Conservation (phyloP, 2,113 vertebrate genomes). For the Microcebus griseorufus region DNA sequence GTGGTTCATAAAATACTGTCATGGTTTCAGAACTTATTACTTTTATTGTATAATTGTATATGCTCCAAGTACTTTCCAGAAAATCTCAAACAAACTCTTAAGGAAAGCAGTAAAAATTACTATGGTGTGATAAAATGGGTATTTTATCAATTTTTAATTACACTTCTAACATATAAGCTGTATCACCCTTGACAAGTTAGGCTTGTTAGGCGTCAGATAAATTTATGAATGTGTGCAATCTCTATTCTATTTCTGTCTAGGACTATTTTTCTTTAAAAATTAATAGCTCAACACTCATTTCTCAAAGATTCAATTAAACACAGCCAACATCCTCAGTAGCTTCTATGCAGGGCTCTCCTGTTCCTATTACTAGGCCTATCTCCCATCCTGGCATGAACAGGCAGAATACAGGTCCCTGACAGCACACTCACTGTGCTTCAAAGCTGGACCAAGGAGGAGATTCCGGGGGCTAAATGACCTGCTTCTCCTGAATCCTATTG, state of each 20-base stretch:
- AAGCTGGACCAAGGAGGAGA: not conserved
- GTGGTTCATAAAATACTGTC: not conserved
- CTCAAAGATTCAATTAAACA: not conserved
- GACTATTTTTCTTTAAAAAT: not conserved
- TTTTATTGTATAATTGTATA: slow-evolving; percentile 9
- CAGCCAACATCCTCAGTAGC: not conserved
- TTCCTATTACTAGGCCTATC: not conserved
- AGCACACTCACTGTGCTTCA: not conserved
- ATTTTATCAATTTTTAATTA: slow-evolving; percentile 34
- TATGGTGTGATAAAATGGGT: not conserved
- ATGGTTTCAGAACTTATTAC: not conserved
- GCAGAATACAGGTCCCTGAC: not conserved
- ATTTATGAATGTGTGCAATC: not conserved
- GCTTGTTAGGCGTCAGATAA: slow-evolving; percentile 23
- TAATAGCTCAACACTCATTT: not conserved
- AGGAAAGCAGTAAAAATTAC: slow-evolving; percentile 18
- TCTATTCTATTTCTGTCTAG: not conserved
- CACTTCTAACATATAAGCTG: not conserved
- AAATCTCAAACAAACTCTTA: not conserved
- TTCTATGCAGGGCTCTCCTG: not conserved
- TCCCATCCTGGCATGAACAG: not conserved
- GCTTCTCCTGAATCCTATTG: not conserved
- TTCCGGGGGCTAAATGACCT: not conserved
- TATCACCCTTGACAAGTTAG: not conserved
- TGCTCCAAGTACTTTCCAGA: not conserved